Conservation (phyloP, 2,888 invertebrate genomes). For the Pachliopta kotzebuea region DNA sequence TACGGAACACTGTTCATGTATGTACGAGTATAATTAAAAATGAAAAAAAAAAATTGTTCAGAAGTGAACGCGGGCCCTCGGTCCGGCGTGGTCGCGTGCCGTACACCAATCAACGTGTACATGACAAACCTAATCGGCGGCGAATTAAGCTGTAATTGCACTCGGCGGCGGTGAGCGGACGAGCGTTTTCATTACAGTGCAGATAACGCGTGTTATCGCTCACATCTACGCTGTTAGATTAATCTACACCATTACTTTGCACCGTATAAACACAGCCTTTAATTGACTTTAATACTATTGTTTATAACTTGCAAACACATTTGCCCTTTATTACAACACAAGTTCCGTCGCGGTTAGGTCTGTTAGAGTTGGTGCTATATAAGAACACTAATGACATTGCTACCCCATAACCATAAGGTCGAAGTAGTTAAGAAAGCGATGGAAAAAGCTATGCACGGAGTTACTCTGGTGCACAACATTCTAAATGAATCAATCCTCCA, state of each 20-base stretch:
- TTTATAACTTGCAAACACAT: not conserved
- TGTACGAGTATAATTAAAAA: not conserved
- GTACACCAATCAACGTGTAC: constrained; percentile 17
- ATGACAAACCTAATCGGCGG: constrained; percentile 28
- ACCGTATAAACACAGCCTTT: constrained; percentile 21
- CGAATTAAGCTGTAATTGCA: constrained; percentile 28
- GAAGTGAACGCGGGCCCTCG: not conserved
- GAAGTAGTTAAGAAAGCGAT: too few species aligned
- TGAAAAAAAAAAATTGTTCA: not conserved
- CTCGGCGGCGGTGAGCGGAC: constrained; percentile 18
- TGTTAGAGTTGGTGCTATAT: too few species aligned
- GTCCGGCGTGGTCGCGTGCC: constrained; percentile 18
- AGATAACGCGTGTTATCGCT: constrained; percentile 29
- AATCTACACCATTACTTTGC: constrained; percentile 8
- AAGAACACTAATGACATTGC: too few species aligned
- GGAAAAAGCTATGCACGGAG: too few species aligned
- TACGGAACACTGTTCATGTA: too few species aligned
- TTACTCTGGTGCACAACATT: too few species aligned
- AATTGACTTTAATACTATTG: constrained; percentile 1
- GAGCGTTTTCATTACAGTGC: constrained; percentile 27
- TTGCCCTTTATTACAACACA: too few species aligned
- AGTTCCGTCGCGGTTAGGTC: too few species aligned
- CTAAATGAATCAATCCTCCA: too few species aligned
- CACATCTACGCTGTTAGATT: constrained; percentile 10
- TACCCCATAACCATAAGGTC: too few species aligned